A percentile compares a stretch with the other conserved stretches of the same genome.
phyloP scores from a whole-genome alignment of 2,888 invertebrate species.

The Cactoblastis cactorum region DNA sequence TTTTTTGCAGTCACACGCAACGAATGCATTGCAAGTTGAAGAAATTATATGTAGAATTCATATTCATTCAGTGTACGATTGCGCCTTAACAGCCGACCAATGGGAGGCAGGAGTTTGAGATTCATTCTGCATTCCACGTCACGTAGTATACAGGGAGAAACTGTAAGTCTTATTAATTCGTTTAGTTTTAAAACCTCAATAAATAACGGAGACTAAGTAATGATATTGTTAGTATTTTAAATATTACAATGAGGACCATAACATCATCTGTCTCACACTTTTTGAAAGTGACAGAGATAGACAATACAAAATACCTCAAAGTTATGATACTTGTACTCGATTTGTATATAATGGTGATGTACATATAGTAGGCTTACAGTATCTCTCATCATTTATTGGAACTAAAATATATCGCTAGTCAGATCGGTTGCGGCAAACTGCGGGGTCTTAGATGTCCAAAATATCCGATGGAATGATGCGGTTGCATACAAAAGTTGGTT shows the following conservation, averaged over 20 bases:
- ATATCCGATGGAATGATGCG: constrained; percentile 21
- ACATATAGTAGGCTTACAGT: constrained; percentile 5
- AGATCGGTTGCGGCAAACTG: constrained; percentile 33
- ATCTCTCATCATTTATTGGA: not conserved
- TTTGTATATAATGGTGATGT: constrained; percentile 2
- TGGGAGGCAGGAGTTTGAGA: constrained; percentile 7
- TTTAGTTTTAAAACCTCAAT: not conserved
- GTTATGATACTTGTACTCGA: not conserved
- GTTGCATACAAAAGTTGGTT: constrained; percentile 17
- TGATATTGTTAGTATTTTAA: not conserved
- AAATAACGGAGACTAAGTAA: not conserved
- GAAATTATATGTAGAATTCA: not conserved
- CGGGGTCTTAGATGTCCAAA: constrained; percentile 25
- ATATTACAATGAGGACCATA: not conserved
- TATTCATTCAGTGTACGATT: constrained; percentile 1
- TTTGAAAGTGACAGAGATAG: not conserved
- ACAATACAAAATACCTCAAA: not conserved
- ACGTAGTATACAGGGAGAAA: constrained; percentile 4
- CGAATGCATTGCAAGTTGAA: not conserved
- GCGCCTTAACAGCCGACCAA: not conserved
- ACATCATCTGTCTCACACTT: not conserved
- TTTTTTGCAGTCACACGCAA: not conserved
- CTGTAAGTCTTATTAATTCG: constrained; percentile 5
- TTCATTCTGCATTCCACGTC: constrained; percentile 8
- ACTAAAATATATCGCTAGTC: constrained; percentile 38